A percentile compares a stretch with the other conserved stretches of the same genome.
Evolutionary conservation across 2,797 vertebrate species (phyloP).

Genomic region (Craterocephalus amniculus): DNA sequence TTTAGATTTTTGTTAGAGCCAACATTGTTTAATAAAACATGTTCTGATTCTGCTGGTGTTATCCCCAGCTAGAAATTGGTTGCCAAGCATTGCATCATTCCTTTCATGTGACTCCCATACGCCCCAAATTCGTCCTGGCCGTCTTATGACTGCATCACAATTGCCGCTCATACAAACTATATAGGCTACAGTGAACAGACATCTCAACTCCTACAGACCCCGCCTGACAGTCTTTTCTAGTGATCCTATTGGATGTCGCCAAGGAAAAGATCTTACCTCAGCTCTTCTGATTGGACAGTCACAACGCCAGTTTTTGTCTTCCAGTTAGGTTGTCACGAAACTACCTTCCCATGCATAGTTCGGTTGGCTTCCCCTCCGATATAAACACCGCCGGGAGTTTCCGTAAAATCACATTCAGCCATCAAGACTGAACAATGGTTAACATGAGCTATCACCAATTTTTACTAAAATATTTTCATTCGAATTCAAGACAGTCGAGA

Average conservation of each 20-base stretch:
- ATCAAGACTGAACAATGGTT: constrained; percentile 89
- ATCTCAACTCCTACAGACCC: constrained; percentile 27
- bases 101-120: constrained; percentile 91
- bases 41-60: constrained; percentile 88
- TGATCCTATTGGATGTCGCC: constrained; percentile 81
- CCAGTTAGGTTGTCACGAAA: constrained; percentile 53
- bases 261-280: constrained; percentile 78
- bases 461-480: constrained; percentile 86
- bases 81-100: constrained; percentile 92
- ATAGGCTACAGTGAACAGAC: constrained; percentile 57
- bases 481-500: constrained; percentile 85
- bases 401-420: constrained; percentile 86
- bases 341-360: constrained; percentile 74
- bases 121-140: constrained; percentile 90
- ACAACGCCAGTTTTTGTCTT: not conserved
- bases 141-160: constrained; percentile 90
- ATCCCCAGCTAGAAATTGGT: constrained; percentile 89
- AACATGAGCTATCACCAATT: constrained; percentile 88
- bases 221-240: constrained; percentile 21
- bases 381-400: constrained; percentile 88
- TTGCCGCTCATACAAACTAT: constrained; percentile 84
- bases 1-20: constrained; percentile 85
- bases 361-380: constrained; percentile 79
- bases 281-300: constrained; percentile 44
- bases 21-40: constrained; percentile 91